A percentile compares a stretch with the other conserved stretches of the same genome.
These are phyloP conservation scores for Halcyon senegalensis DNA, from an alignment of 2,113 vertebrate species.

Conservation along the genomic window DNA sequence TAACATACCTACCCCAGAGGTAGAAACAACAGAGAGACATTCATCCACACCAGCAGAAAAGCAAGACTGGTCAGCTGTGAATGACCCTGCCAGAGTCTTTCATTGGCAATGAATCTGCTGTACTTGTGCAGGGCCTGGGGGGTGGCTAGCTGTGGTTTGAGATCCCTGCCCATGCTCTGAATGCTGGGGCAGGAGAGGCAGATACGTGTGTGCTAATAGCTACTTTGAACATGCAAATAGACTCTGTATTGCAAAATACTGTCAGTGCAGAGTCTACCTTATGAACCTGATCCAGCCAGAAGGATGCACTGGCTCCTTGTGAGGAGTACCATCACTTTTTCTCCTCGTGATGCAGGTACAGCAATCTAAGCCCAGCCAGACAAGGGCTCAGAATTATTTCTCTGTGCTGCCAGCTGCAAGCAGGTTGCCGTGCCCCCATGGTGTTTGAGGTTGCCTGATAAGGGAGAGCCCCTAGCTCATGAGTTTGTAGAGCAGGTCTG, in stretches of 20 bases:
- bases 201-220: accelerated
- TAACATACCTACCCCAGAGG: neutral
- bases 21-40: neutral
- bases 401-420: neutral
- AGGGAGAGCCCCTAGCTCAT: neutral
- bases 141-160: neutral
- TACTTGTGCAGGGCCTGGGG: neutral
- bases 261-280: neutral
- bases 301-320: neutral
- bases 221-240: neutral
- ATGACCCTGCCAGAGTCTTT: neutral
- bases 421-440: neutral
- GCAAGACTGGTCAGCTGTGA: neutral
- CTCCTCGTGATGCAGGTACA: neutral
- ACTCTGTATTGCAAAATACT: neutral
- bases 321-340: neutral
- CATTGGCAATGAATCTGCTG: neutral
- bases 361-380: neutral
- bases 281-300: neutral
- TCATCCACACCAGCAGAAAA: neutral
- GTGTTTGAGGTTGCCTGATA: neutral
- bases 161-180: neutral
- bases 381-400: neutral
- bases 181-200: accelerated
- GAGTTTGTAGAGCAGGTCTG: neutral